Percentiles rank a stretch among this genome's conserved stretches.
Conservation (phyloP, 2,797 vertebrate species). For the Enoplosus armatus region DNA sequence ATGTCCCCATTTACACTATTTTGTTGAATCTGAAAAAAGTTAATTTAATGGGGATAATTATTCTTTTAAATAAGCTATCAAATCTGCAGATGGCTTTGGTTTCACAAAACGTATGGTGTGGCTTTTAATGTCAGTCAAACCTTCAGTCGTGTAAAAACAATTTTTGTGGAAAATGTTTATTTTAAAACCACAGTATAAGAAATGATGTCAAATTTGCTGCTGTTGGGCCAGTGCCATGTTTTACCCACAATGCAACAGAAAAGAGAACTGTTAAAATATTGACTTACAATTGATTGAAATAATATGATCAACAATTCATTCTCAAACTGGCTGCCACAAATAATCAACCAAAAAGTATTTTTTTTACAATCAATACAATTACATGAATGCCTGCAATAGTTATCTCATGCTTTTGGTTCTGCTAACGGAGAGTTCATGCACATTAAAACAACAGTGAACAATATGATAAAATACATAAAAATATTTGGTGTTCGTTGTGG, state of each 20-base stretch:
- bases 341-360: not conserved
- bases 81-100: not conserved
- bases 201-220: not conserved
- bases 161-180: not conserved
- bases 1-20: not conserved
- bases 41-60: conserved; percentile 12
- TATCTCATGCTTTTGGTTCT: not conserved
- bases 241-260: conserved; percentile 21
- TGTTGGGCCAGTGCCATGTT: not conserved
- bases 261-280: conserved; percentile 11
- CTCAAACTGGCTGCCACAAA: not conserved
- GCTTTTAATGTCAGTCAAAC: not conserved
- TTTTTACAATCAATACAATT: not conserved
- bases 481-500: not conserved
- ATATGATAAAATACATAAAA: not conserved
- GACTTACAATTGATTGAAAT: not conserved
- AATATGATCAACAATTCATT: not conserved
- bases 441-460: not conserved
- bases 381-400: not conserved
- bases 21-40: not conserved
- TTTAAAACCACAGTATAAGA: not conserved
- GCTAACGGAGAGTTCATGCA: not conserved
- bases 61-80: conserved; percentile 8
- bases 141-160: not conserved
- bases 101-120: not conserved